Evolutionary conservation across 2,888 invertebrate genomes (phyloP).

Genomic region (Boloria selene): DNA sequence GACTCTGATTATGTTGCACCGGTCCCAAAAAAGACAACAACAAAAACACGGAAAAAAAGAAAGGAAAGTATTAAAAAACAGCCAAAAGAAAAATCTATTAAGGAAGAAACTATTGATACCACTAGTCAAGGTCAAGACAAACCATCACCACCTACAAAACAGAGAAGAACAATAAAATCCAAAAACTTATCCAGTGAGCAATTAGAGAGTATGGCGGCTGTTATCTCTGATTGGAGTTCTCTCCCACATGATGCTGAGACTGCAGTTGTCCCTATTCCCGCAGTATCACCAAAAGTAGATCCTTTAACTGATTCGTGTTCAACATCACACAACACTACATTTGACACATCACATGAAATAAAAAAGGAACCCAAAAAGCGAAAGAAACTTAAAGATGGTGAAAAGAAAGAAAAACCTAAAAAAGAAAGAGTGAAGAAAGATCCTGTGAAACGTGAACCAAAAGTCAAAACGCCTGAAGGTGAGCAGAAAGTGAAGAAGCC

Average conservation of each 20-base stretch:
- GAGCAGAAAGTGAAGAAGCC: constrained; percentile 60
- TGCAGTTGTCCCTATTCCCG: constrained; percentile 45
- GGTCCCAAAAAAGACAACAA: constrained; percentile 50
- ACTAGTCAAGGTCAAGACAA: constrained; percentile 39
- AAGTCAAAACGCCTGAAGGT: constrained; percentile 46
- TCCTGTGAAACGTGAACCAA: constrained; percentile 43
- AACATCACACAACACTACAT: constrained; percentile 7
- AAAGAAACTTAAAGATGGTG: constrained; percentile 52
- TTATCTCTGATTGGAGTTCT: constrained; percentile 68
- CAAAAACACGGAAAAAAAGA: constrained; percentile 56
- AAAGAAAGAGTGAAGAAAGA: constrained; percentile 48
- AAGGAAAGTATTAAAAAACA: constrained; percentile 57
- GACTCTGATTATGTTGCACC: constrained; percentile 74
- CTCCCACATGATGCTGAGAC: constrained; percentile 57
- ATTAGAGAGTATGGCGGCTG: constrained; percentile 61
- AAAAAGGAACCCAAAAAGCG: constrained; percentile 63
- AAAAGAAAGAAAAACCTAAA: constrained; percentile 51
- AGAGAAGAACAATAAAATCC: constrained; percentile 41
- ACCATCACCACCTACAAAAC: constrained; percentile 37
- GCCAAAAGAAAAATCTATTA: constrained; percentile 45
- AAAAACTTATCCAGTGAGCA: constrained; percentile 58
- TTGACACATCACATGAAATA: constrained; percentile 33
- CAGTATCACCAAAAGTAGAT: constrained; percentile 36
- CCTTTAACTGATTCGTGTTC: constrained; percentile 33
- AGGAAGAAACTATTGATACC: constrained; percentile 39